Percentiles rank a stretch among this genome's conserved stretches.
phyloP scores from a whole-genome alignment of 2,797 vertebrate genomes.

The Parauchenoglanis ngamensis region DNA sequence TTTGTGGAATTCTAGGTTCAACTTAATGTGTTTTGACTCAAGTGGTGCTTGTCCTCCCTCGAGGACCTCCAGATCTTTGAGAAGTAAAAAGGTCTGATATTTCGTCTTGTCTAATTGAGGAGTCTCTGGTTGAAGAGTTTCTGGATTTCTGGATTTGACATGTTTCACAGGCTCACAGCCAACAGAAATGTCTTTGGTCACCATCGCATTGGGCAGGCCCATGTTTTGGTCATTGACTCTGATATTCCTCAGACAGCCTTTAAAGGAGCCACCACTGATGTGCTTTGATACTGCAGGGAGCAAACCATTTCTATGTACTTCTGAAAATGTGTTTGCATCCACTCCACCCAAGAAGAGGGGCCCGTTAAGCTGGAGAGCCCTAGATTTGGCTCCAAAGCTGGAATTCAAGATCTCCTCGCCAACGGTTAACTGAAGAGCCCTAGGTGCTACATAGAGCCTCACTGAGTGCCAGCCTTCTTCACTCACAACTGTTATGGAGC shows the following conservation, averaged over 20 bases:
- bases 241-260: slow-evolving; percentile 84
- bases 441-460: slow-evolving; percentile 73
- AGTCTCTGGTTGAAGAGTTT: slow-evolving; percentile 48
- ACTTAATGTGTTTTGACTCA: slow-evolving; percentile 81
- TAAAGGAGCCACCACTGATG: slow-evolving; percentile 78
- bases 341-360: slow-evolving; percentile 84
- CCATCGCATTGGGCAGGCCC: slow-evolving; percentile 77
- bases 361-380: slow-evolving; percentile 72
- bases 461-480: slow-evolving; percentile 81
- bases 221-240: slow-evolving; percentile 75
- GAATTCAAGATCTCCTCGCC: slow-evolving; percentile 76
- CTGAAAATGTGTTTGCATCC: slow-evolving; percentile 65
- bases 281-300: slow-evolving; percentile 67
- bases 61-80: slow-evolving; percentile 79
- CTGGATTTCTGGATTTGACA: slow-evolving; percentile 32
- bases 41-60: slow-evolving; percentile 81
- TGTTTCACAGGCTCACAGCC: slow-evolving; percentile 74
- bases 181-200: slow-evolving; percentile 84
- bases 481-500: slow-evolving; percentile 71
- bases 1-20: slow-evolving; percentile 80
- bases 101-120: slow-evolving; percentile 53
- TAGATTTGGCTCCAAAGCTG: slow-evolving; percentile 65
- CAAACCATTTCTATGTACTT: slow-evolving; percentile 70
- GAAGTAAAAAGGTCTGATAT: slow-evolving; percentile 69
- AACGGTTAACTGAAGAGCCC: slow-evolving; percentile 76